These are phyloP conservation scores for Cynocephalus volans DNA, from an alignment of 2,113 vertebrate genomes.

Conservation along the genomic window DNA sequence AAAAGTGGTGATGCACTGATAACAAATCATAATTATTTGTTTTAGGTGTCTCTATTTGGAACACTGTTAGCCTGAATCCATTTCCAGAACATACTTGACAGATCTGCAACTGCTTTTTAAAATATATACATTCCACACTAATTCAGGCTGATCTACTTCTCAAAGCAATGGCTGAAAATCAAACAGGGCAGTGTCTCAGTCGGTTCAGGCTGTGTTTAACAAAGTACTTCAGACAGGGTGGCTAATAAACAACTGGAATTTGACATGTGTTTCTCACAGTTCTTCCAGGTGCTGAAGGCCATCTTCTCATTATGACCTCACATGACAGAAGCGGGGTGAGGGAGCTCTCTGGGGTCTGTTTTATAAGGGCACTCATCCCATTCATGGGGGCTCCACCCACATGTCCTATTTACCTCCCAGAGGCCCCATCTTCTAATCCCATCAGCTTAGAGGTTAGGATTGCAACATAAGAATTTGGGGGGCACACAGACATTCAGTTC, in stretches of 20 bases:
- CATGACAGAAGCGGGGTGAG: neutral
- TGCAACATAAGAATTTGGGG: no score
- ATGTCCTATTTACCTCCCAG: neutral
- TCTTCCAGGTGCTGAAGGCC: fast-evolving
- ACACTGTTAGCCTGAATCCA: neutral
- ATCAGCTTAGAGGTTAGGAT: neutral
- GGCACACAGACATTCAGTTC: neutral
- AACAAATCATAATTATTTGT: neutral
- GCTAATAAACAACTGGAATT: neutral
- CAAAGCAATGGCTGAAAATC: neutral
- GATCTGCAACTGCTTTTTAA: neutral
- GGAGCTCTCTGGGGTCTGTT: neutral
- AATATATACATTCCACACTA: neutral
- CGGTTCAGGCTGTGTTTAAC: neutral
- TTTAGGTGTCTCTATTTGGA: neutral
- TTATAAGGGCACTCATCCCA: neutral
- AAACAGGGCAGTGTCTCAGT: no score
- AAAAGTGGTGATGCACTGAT: neutral
- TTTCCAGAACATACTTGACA: neutral
- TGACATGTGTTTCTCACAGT: neutral
- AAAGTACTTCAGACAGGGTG: neutral
- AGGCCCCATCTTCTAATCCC: neutral
- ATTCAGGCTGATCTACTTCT: neutral
- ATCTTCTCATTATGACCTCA: neutral
- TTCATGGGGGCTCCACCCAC: no score